Percentiles rank a stretch among this genome's conserved stretches.
These are phyloP conservation scores for Eospalax fontanierii DNA, from an alignment of 2,797 vertebrate genomes.

Conservation along the genomic window DNA sequence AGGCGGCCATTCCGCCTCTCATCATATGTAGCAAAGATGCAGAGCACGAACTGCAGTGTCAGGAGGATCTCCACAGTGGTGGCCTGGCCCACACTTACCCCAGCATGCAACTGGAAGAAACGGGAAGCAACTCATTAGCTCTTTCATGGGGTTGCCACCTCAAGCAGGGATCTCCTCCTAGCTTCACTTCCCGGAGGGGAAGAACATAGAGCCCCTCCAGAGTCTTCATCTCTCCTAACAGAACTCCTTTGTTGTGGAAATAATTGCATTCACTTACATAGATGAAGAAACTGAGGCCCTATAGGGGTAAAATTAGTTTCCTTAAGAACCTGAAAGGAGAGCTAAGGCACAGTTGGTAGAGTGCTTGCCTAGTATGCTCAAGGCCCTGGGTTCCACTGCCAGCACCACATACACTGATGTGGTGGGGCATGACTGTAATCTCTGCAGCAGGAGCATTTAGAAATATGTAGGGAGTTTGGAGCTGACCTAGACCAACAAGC, in stretches of 20 bases:
- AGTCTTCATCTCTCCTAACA: slow-evolving; percentile 15
- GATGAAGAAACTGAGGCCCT: slow-evolving; percentile 5
- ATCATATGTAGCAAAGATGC: slow-evolving; percentile 96
- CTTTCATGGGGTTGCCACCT: neutral
- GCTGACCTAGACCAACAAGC: too few species aligned
- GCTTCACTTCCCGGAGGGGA: slow-evolving; percentile 26
- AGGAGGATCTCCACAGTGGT: slow-evolving; percentile 96
- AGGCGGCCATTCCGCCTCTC: slow-evolving; percentile 95
- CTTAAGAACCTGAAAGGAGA: slow-evolving; percentile 13
- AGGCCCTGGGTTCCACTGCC: neutral
- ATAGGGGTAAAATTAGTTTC: slow-evolving; percentile 15
- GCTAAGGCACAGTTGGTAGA: neutral
- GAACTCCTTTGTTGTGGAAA: neutral
- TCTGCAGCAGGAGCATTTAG: neutral
- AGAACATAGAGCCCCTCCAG: neutral
- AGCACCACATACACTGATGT: neutral
- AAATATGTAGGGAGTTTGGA: neutral
- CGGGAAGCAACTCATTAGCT: slow-evolving; percentile 19
- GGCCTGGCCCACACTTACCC: slow-evolving; percentile 95
- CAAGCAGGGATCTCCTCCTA: neutral
- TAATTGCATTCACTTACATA: neutral
- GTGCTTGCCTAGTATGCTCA: neutral
- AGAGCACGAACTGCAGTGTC: slow-evolving; percentile 96
- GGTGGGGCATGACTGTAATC: neutral
- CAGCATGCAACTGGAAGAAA: slow-evolving; percentile 93